phyloP scores from a whole-genome alignment of 2,888 invertebrate species.

The Syrista parreyssii region DNA sequence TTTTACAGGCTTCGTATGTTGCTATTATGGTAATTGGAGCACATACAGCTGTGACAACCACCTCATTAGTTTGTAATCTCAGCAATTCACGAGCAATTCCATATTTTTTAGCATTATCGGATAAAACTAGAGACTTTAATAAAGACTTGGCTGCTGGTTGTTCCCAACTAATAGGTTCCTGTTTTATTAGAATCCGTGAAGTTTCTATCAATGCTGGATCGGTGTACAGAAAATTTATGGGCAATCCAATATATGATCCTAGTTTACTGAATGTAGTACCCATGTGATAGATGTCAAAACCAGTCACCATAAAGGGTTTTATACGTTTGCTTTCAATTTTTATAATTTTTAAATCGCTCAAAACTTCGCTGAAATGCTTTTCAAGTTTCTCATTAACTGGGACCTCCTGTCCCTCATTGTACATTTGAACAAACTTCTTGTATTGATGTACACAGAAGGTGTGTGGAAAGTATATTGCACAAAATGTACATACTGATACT shows the following conservation, averaged over 20 bases:
- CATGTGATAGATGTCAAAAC: slow-evolving; percentile 79
- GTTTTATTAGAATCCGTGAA: slow-evolving; percentile 71
- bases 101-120: slow-evolving; percentile 83
- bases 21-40: slow-evolving; percentile 67
- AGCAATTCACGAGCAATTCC: slow-evolving; percentile 82
- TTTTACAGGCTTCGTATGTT: slow-evolving; percentile 69
- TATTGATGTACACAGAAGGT: neutral
- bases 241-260: slow-evolving; percentile 81
- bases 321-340: slow-evolving; percentile 68
- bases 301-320: slow-evolving; percentile 77
- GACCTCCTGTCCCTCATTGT: slow-evolving; percentile 73
- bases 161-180: slow-evolving; percentile 74
- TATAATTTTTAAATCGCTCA: slow-evolving; percentile 72
- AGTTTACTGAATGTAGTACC: slow-evolving; percentile 69
- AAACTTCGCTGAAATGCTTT: slow-evolving; percentile 70
- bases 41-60: slow-evolving; percentile 70
- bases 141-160: slow-evolving; percentile 73
- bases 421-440: slow-evolving; percentile 27
- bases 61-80: slow-evolving; percentile 71
- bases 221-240: slow-evolving; percentile 76
- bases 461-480: neutral
- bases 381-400: slow-evolving; percentile 68
- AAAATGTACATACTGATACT: neutral
- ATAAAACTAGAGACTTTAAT: slow-evolving; percentile 76
- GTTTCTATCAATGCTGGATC: slow-evolving; percentile 70